Evolutionary conservation across 2,797 vertebrate species (phyloP), one percentile per base, ranked within the genome.

Genomic region (Acrossocheilus fasciatus): DNA sequence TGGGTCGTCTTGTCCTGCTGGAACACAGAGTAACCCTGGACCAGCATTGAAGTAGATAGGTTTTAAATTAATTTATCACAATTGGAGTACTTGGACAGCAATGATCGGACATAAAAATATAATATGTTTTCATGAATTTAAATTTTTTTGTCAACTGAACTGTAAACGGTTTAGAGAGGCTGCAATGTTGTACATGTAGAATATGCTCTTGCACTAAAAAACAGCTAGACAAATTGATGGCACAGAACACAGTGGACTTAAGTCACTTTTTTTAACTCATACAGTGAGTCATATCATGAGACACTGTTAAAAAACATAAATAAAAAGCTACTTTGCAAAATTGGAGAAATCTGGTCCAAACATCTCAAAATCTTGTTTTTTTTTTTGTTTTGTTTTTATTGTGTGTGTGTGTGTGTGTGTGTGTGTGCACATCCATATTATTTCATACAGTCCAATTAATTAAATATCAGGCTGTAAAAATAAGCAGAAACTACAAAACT

Each of bases 1-100:
- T 76, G 81, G 74, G 81, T 89, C 68, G 52, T 59, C 34, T 34
- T 50, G 73, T 85, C 84, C 84, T 81, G 30, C 78, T 69, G 26
- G 69, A 84, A 87, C 50, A 69, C 3, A 75, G 41, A 52, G 8
- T 80, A 14, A 66, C 77, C n/a, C 54, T 86, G 52, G 11, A 30
- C 30, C 72, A 70, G 83, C 12, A 41, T 20, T 50, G 50, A 78
- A n/a, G 50, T 34, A 17, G 50, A 79, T 0, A 18, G 45, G 30
- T 9, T 41, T 62, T 43, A 1, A 62, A 39, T 59, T 45, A 14
- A 73, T 73, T n/a, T 8, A 79, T 45, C 50, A 57, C 30, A 68
- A 6, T 18, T 64, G 12, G 12, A 62, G 57, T 62, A 59, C 23
- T 17, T 2, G 9, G 64, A 52, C 34, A 26, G 23, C 23, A 52